Conservation (phyloP, 2,797 vertebrate species). For the Coendou prehensilis region DNA sequence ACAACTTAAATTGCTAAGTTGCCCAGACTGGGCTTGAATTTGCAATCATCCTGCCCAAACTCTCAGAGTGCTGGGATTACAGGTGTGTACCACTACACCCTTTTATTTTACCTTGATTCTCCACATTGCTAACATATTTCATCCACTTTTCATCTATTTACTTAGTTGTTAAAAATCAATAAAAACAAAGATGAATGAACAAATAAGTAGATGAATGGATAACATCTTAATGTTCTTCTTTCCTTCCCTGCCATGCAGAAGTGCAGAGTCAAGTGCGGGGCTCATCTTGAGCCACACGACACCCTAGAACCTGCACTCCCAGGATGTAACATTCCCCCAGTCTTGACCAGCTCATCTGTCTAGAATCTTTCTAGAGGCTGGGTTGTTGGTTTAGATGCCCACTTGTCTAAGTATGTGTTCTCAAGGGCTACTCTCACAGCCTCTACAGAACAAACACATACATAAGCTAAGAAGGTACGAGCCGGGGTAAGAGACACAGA, state of each 20-base stretch:
- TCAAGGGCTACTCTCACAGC: not conserved
- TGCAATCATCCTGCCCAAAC: not conserved
- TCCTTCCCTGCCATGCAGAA: not conserved
- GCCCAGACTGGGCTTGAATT: not conserved
- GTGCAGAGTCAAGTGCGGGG: not conserved
- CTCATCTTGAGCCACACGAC: not conserved
- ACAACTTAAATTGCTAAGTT: not conserved
- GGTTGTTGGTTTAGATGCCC: not conserved
- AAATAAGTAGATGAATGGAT: not conserved
- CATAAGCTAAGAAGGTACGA: not conserved
- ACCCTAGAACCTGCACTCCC: not conserved
- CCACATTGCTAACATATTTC: not conserved
- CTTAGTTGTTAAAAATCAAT: not conserved
- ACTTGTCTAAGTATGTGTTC: not conserved
- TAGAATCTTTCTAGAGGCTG: not conserved
- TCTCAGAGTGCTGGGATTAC: not conserved
- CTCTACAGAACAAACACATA: not conserved
- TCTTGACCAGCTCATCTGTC: not conserved
- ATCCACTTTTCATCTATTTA: not conserved
- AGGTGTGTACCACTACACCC: not conserved
- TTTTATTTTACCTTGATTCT: not conserved
- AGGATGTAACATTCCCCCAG: not conserved
- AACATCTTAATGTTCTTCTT: not conserved
- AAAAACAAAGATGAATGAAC: not conserved
- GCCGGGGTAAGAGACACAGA: accelerated